Base-by-base conservation (phyloP, 2,113 vertebrate genomes). In the Scalopus aquaticus region DNA sequence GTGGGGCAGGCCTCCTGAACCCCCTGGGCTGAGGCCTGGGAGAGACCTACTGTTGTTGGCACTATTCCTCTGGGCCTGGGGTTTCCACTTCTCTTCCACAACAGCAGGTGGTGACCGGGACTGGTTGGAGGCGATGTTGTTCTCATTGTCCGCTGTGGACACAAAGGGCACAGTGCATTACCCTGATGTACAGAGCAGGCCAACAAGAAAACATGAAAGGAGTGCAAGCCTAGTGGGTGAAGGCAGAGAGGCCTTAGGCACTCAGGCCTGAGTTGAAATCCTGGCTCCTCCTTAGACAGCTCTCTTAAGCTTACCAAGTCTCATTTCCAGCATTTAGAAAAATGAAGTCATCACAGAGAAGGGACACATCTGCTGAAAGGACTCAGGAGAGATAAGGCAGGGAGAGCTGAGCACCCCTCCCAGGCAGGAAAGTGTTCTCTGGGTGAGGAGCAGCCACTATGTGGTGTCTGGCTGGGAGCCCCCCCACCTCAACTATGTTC, bases 51-150 rank as follows among this genome's bases (percentile, higher is more conserved):
- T 99, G 93, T 98, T 99, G 97, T 99, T 98, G 76, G 98, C 78
- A 5, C 99, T 99, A 97, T 99, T 99, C 97, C 99, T 99, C 98
- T 99, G 99, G 85, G 98, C 98, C 77, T 98, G 98, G 19, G 98
- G 98, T 97, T 99, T 99, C 99, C 99, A 99, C 93, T 99, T 98
- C 89, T 99, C 99, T 96, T 99, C 99, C 80, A 98, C 98, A 39
- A 99, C 97, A 39, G 98, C 82, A 16, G 98, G 97, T 51, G 98
- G 97, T 15, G 99, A 98, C 91, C 99, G 99, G 85, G 99, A 98
- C 97, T 99, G 99, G 97, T 98, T 99, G 92, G 98, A 99, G 97
- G 99, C 98, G 67, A 99, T 98, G 97, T 98, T 99, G 98, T 99
- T 99, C 97, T 99, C 99, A 26, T 99, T 99, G 98, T 99, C 99